Conservation (phyloP, 2,797 vertebrate species). For the Cichlasoma orientale region DNA sequence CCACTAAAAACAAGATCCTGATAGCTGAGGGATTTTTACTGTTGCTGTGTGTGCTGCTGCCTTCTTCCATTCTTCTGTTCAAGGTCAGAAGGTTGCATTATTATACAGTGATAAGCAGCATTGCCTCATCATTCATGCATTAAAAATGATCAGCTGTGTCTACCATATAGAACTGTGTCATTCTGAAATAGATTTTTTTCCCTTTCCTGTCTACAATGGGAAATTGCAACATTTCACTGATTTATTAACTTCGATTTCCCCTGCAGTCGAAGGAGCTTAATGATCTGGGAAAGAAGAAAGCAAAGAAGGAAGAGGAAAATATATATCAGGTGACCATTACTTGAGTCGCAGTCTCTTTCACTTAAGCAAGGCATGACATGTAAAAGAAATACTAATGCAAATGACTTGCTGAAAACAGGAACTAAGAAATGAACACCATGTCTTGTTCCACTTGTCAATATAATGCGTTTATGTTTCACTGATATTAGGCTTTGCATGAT, state of each 20-base stretch:
- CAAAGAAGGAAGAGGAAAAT: slow-evolving; percentile 77
- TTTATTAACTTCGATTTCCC: slow-evolving; percentile 20
- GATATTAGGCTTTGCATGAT: slow-evolving; percentile 1
- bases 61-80: slow-evolving; percentile 63
- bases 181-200: not conserved
- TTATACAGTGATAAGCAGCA: not conserved
- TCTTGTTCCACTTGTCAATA: slow-evolving; percentile 1
- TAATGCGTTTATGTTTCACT: not conserved
- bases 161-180: not conserved
- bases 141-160: not conserved
- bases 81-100: slow-evolving; percentile 65
- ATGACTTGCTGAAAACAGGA: not conserved
- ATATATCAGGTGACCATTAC: slow-evolving; percentile 80
- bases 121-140: not conserved
- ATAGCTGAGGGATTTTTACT: slow-evolving; percentile 75
- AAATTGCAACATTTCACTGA: not conserved
- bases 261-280: slow-evolving; percentile 64
- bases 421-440: slow-evolving; percentile 1
- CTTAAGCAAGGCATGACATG: not conserved
- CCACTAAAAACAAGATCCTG: slow-evolving; percentile 79
- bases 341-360: slow-evolving; percentile 1
- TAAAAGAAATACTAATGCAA: not conserved
- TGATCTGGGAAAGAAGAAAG: slow-evolving; percentile 66
- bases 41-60: slow-evolving; percentile 72
- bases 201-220: not conserved